Evolutionary conservation across 2,113 vertebrate species (phyloP).

Genomic region (Manacus vitellinus): DNA sequence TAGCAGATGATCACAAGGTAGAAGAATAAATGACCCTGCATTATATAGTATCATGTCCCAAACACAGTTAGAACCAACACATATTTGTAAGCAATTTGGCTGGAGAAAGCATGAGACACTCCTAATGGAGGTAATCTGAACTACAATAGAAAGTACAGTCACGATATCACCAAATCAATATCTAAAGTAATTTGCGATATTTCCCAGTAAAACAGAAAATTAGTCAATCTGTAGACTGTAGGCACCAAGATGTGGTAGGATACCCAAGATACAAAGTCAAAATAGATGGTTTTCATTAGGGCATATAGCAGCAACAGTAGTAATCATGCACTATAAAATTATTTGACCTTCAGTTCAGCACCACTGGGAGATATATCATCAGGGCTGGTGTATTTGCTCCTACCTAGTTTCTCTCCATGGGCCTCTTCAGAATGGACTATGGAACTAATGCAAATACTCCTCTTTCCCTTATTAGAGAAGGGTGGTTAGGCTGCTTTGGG

Average conservation of each 20-base stretch:
- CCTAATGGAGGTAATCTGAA: neutral
- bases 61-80: neutral
- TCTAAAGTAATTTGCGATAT: neutral
- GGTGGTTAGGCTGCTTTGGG: neutral
- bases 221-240: neutral
- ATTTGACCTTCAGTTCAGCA: neutral
- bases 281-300: neutral
- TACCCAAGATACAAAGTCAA: neutral
- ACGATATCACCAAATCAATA: neutral
- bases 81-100: neutral
- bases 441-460: neutral
- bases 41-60: neutral
- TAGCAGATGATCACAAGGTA: slow-evolving; percentile 15
- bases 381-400: neutral
- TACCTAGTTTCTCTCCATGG: neutral
- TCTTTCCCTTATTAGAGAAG: neutral
- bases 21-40: neutral
- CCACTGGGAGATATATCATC: neutral
- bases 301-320: neutral
- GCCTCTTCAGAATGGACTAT: neutral
- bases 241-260: neutral
- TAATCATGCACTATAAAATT: neutral
- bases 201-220: neutral
- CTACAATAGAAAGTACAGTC: neutral
- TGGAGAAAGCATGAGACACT: neutral